Percentiles rank a stretch among this genome's conserved stretches.
phyloP scores from a whole-genome alignment of 2,888 invertebrate species.

The Torymus texanus region DNA sequence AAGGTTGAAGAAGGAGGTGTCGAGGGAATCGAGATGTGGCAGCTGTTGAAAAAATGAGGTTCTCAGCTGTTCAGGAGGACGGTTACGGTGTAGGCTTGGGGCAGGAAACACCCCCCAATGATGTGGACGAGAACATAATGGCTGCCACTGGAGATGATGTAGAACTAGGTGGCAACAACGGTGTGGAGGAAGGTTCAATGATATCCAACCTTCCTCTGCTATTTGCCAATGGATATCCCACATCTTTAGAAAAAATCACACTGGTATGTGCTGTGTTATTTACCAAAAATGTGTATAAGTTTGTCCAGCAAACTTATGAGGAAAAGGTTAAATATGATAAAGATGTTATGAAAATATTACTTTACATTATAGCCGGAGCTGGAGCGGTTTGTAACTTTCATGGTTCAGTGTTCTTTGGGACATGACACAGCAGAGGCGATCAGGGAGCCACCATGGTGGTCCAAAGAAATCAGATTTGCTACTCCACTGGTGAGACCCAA shows the following conservation, averaged over 20 bases:
- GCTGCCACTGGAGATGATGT: constrained; percentile 63
- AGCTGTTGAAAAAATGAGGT: constrained; percentile 66
- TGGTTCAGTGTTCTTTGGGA: constrained; percentile 86
- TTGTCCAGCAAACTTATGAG: constrained; percentile 8
- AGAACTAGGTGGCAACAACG: constrained; percentile 61
- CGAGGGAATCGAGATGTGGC: constrained; percentile 42
- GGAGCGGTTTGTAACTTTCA: constrained; percentile 84
- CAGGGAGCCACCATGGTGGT: constrained; percentile 84
- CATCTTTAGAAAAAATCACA: constrained; percentile 80
- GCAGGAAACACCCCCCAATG: constrained; percentile 64
- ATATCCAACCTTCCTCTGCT: constrained; percentile 85
- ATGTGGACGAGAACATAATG: constrained; percentile 68
- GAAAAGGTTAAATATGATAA: constrained; percentile 17
- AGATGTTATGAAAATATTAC: constrained; percentile 41
- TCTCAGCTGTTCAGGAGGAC: constrained; percentile 69
- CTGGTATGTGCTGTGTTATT: constrained; percentile 68
- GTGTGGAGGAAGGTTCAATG: constrained; percentile 75
- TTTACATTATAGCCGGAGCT: constrained; percentile 76
- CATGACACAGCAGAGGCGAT: constrained; percentile 78
- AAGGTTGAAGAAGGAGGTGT: constrained; percentile 21
- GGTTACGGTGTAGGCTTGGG: constrained; percentile 67
- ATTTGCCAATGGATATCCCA: constrained; percentile 84
- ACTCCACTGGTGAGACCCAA: constrained; percentile 80
- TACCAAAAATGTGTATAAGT: constrained; percentile 5
- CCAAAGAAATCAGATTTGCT: constrained; percentile 80